Conservation (phyloP, 64 coral and sea anemone species). For the Pocillopora verrucosa region DNA sequence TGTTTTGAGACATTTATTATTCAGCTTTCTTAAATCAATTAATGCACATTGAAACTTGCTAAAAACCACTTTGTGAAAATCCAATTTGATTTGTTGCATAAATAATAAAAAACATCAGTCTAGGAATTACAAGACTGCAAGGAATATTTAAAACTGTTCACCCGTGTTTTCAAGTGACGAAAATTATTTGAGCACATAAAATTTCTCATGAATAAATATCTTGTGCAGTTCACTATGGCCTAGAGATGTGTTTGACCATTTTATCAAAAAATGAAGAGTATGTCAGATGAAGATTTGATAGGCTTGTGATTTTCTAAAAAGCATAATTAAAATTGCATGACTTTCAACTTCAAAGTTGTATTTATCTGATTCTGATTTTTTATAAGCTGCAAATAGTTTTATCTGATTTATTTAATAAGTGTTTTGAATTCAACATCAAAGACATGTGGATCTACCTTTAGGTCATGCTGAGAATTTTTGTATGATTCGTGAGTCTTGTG, state of each 20-base stretch:
- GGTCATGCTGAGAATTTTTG: no score
- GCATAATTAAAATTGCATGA: slow-evolving; percentile 28
- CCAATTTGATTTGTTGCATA: neutral
- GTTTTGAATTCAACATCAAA: neutral
- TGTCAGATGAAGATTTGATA: no score
- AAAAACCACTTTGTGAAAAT: neutral
- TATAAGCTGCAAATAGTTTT: neutral
- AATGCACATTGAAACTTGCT: neutral
- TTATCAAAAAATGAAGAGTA: no score
- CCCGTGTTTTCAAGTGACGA: neutral
- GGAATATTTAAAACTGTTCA: neutral
- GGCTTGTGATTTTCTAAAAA: neutral
- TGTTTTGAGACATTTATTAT: neutral
- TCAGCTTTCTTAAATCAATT: neutral
- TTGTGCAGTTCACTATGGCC: no score
- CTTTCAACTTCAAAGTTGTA: neutral
- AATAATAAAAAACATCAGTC: neutral
- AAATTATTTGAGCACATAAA: neutral
- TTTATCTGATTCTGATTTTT: slow-evolving; percentile 11
- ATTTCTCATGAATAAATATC: neutral
- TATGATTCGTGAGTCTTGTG: no score
- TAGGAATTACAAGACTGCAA: neutral
- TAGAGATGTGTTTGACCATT: no score
- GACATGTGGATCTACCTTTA: no score
- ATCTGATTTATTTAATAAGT: slow-evolving; percentile 5